phyloP scores from a whole-genome alignment of 2,113 vertebrate species.

The Chaetura pelagica region DNA sequence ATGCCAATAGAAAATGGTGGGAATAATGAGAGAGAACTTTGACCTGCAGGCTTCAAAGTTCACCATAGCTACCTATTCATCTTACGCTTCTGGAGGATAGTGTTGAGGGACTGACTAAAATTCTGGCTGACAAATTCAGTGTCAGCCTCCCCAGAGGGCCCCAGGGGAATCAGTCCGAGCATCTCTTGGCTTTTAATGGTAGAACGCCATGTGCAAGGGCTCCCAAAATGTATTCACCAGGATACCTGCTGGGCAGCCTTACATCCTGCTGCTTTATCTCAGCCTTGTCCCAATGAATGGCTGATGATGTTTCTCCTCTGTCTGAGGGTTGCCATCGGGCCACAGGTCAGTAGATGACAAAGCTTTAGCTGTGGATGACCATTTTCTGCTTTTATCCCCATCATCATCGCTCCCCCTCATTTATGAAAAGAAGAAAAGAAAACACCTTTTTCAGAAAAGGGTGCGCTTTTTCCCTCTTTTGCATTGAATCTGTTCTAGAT shows the following conservation, averaged over 20 bases:
- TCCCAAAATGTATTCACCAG: not conserved
- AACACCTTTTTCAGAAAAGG: not conserved
- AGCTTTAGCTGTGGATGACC: not conserved
- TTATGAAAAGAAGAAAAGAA: not conserved
- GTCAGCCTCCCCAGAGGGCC: not conserved
- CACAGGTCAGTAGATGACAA: not conserved
- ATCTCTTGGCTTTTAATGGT: slow-evolving; percentile 36
- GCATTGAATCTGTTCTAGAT: not conserved
- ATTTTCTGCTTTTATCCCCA: not conserved
- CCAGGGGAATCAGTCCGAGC: not conserved
- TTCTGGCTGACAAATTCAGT: not conserved
- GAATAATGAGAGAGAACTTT: slow-evolving; percentile 77
- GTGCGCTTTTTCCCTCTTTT: not conserved
- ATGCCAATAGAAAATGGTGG: slow-evolving; percentile 57
- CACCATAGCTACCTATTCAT: slow-evolving; percentile 68
- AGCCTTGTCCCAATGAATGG: not conserved
- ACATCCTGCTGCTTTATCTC: not conserved
- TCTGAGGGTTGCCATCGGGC: not conserved
- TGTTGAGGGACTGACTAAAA: not conserved
- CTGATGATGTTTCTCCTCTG: not conserved
- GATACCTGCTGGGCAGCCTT: slow-evolving; percentile 41
- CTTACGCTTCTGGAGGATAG: slow-evolving; percentile 43
- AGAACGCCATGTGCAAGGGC: not conserved
- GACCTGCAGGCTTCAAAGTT: slow-evolving; percentile 64
- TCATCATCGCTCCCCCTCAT: not conserved